phyloP scores from a whole-genome alignment of 2,888 invertebrate species.

The Amaurobius ferox region DNA sequence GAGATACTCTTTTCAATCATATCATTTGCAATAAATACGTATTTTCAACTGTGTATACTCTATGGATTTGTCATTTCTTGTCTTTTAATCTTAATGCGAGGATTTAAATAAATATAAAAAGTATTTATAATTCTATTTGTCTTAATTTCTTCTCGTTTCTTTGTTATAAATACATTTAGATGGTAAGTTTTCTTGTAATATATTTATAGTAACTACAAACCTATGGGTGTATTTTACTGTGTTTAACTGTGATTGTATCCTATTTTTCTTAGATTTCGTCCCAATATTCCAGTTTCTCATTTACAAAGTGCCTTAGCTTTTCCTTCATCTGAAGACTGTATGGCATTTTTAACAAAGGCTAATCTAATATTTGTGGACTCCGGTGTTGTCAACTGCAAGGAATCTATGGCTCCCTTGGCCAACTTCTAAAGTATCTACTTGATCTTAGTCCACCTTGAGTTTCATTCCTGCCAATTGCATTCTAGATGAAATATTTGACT shows the following conservation, averaged over 20 bases:
- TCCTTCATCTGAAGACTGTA: constrained; percentile 87
- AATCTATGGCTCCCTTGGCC: constrained; percentile 67
- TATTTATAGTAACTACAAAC: no score
- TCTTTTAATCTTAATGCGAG: no score
- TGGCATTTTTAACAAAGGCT: constrained; percentile 91
- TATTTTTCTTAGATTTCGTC: constrained; percentile 88
- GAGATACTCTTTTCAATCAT: no score
- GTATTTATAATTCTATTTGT: no score
- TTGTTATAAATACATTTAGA: no score
- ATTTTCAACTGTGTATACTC: no score
- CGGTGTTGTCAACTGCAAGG: constrained; percentile 91
- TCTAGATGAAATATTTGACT: no score
- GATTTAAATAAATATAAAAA: no score
- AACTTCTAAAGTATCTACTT: constrained; percentile 41
- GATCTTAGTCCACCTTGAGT: neutral
- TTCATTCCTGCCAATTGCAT: constrained; percentile 9
- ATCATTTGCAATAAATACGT: no score
- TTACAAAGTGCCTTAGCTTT: constrained; percentile 92
- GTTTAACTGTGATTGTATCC: constrained; percentile 28
- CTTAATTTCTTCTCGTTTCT: no score
- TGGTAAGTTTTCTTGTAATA: no score
- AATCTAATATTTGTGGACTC: constrained; percentile 79
- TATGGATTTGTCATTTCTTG: no score
- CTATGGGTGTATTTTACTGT: neutral
- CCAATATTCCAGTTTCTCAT: constrained; percentile 90